Evolutionary conservation across 2,797 vertebrate genomes (phyloP).

Genomic region (Parotocinclus haroldoi): DNA sequence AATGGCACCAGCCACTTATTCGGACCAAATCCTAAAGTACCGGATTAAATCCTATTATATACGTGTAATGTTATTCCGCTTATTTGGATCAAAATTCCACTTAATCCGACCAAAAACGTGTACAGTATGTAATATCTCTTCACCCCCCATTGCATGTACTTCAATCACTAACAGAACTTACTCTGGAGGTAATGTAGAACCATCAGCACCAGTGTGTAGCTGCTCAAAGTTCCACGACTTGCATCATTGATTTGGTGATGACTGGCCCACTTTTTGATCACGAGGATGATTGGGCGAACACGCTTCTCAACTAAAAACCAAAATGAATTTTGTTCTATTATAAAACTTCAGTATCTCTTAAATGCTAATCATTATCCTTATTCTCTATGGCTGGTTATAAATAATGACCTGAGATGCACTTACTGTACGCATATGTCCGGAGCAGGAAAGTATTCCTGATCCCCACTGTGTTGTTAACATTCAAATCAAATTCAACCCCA

Average conservation of each 20-base stretch:
- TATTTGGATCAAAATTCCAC: too few species aligned
- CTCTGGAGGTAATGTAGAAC: slow-evolving; percentile 97
- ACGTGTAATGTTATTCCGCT: too few species aligned
- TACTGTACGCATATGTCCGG: slow-evolving; percentile 88
- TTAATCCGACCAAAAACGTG: too few species aligned
- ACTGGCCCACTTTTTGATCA: slow-evolving; percentile 92
- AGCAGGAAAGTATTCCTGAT: slow-evolving; percentile 98
- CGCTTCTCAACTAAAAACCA: slow-evolving; percentile 81
- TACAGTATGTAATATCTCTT: too few species aligned
- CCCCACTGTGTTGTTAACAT: slow-evolving; percentile 94
- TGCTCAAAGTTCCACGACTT: slow-evolving; percentile 94
- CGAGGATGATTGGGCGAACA: slow-evolving; percentile 87
- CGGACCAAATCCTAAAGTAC: too few species aligned
- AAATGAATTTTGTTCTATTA: background rate
- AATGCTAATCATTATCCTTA: too few species aligned
- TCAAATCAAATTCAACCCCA: slow-evolving; percentile 94
- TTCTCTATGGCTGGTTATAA: background rate
- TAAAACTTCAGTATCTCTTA: background rate
- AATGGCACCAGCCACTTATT: too few species aligned
- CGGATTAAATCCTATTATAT: too few species aligned
- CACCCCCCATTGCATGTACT: background rate
- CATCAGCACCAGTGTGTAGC: slow-evolving; percentile 95
- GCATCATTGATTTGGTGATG: slow-evolving; percentile 90
- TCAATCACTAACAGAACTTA: slow-evolving; percentile 65
- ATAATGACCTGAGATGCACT: slow-evolving; percentile 51